Base-by-base conservation (phyloP, 2,113 vertebrate genomes). In the Pungitius pungitius region DNA sequence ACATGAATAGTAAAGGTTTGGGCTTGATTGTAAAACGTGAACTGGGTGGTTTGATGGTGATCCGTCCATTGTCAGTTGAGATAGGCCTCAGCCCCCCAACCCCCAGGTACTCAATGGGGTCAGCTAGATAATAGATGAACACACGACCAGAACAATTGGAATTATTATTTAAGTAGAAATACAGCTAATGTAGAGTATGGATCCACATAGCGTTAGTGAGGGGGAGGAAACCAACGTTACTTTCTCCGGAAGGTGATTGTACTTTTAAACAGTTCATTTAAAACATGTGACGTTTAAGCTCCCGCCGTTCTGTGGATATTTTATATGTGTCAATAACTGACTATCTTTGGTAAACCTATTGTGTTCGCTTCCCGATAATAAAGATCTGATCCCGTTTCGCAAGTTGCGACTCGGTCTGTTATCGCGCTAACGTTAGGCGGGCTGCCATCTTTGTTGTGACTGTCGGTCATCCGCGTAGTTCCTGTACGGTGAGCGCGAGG, bases 371-470 rank as follows among this genome's bases (percentile, higher is more conserved):
- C 22, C 11, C 1, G 11, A 42, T 5, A 9, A n/a, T 20, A 27
- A 42, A 30, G 17, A 14, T 14, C 26, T 14, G 0, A 4, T 45
- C 3, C 3, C 7, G 6, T 30, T 63, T 47, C 11, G 17, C 10
- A 11, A 14, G 12, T 33, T 6, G 37, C 37, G 12, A 0, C 12
- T 45, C 1, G 2, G 52, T 27, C 27, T 26, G n/a, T 30, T 40
- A 58, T 12, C 11, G 8, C n/a, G 49, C 18, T 6, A 22, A 52
- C 10, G n/a, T 52, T 52, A 52, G 49, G 11, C 49, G n/a, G 39
- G 49, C 65, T 54, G 35, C 35, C 35, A 27, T 67, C 65, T 67
- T 30, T 68, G 51, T 55, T 55, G 17, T 40, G 22, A 42, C 11
- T 14, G 0, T 1, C 8, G 14, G 18, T 13, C 24, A 6, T 8